Percentiles rank a stretch among this genome's conserved stretches.
Evolutionary conservation across 2,888 invertebrate genomes (phyloP).

Genomic region (Caenorhabditis drosophilae): DNA sequence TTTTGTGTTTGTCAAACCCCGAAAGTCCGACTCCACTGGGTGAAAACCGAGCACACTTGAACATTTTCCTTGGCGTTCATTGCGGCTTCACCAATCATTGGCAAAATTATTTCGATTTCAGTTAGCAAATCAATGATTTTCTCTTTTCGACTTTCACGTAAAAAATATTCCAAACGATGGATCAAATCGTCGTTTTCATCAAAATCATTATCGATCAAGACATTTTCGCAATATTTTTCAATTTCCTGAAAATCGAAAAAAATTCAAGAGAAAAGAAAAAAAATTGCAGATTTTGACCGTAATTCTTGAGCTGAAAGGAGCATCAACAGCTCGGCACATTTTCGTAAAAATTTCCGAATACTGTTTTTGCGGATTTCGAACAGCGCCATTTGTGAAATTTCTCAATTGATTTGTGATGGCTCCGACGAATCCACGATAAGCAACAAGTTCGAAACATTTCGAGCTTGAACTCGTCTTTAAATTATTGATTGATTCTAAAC

Average conservation of each 20-base stretch:
- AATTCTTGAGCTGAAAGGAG: slow-evolving; percentile 32
- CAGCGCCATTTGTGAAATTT: slow-evolving; percentile 30
- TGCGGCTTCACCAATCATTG: slow-evolving; percentile 57
- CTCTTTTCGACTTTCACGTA: slow-evolving; percentile 52
- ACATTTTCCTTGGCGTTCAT: slow-evolving; percentile 55
- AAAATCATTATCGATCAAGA: slow-evolving; percentile 46
- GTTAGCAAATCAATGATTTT: slow-evolving; percentile 42
- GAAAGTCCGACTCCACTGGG: slow-evolving; percentile 55
- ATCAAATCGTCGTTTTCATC: slow-evolving; percentile 36
- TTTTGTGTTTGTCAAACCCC: slow-evolving; percentile 23
- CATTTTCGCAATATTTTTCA: slow-evolving; percentile 48
- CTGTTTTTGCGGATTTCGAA: slow-evolving; percentile 46
- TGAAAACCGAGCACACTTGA: slow-evolving; percentile 56
- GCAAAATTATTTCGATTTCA: slow-evolving; percentile 54
- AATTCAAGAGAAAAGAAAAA: no score
- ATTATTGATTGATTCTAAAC: not conserved
- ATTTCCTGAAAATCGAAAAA: slow-evolving; percentile 47
- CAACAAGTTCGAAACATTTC: slow-evolving; percentile 21
- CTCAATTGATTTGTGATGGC: slow-evolving; percentile 20
- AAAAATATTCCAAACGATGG: slow-evolving; percentile 35
- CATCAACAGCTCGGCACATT: slow-evolving; percentile 50
- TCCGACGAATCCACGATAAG: slow-evolving; percentile 29
- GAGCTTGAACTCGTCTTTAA: not conserved
- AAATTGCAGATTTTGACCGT: not conserved
- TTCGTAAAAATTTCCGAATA: slow-evolving; percentile 57